A percentile compares a stretch with the other conserved stretches of the same genome.
Evolutionary conservation across 2,113 vertebrate genomes (phyloP).

Genomic region (Sebastes fasciatus): DNA sequence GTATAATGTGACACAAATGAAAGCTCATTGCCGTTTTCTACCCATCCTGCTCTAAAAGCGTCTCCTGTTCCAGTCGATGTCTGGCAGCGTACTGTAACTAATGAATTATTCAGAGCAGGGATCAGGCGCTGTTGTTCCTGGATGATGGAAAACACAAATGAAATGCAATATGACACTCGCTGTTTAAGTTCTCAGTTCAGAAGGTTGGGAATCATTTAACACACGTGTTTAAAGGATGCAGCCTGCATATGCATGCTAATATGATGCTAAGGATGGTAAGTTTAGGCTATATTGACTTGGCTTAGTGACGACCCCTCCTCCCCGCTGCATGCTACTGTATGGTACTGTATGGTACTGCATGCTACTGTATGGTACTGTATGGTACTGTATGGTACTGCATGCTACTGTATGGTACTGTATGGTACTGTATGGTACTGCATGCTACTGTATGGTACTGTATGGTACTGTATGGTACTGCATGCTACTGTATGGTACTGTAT

Average conservation of each 20-base stretch:
- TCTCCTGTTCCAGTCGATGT: slow-evolving; percentile 59
- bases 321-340: neutral
- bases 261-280: neutral
- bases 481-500: neutral
- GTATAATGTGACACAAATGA: slow-evolving; percentile 44
- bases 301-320: neutral
- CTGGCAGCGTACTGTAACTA: slow-evolving; percentile 46
- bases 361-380: neutral
- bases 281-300: slow-evolving; percentile 27
- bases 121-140: slow-evolving; percentile 50
- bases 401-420: neutral
- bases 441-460: neutral
- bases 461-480: no score
- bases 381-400: neutral
- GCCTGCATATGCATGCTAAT: slow-evolving; percentile 9
- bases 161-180: slow-evolving; percentile 41
- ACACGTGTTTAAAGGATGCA: slow-evolving; percentile 1
- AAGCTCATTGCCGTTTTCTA: slow-evolving; percentile 41
- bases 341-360: no score
- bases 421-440: no score
- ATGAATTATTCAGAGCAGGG: slow-evolving; percentile 73
- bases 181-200: slow-evolving; percentile 33
- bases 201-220: slow-evolving; percentile 9
- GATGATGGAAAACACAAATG: slow-evolving; percentile 47
- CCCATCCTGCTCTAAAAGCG: slow-evolving; percentile 40